phyloP scores from a whole-genome alignment of 2,888 invertebrate genomes.

The Ophion costatus region DNA sequence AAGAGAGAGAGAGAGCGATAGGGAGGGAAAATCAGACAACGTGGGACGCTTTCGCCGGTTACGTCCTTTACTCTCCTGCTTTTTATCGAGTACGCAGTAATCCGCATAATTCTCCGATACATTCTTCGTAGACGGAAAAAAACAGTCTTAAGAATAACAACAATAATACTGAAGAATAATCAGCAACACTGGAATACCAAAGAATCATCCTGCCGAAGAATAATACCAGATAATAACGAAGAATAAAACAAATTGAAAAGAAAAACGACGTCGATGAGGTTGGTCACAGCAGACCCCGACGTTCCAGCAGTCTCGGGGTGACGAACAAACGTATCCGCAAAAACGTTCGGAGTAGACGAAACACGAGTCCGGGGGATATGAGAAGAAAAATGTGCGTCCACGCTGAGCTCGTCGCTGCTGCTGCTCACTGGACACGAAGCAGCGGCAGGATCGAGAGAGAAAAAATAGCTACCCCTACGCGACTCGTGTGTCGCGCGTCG shows the following conservation, averaged over 20 bases:
- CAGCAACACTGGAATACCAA: not conserved
- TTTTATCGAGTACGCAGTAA: not conserved
- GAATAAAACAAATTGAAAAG: not conserved
- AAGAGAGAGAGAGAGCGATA: not conserved
- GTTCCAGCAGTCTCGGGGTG: not conserved
- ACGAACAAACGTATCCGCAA: not conserved
- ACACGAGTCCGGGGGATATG: too few species aligned
- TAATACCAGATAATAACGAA: too few species aligned
- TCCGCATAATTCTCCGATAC: not conserved
- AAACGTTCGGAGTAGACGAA: not conserved
- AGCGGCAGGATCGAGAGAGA: not conserved
- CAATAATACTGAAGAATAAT: not conserved
- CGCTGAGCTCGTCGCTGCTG: not conserved
- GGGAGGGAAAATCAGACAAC: constrained; percentile 26
- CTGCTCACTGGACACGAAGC: not conserved
- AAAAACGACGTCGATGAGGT: not conserved
- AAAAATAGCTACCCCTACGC: not conserved
- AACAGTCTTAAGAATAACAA: not conserved
- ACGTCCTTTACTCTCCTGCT: constrained; percentile 64
- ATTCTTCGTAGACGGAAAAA: not conserved
- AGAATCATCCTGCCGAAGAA: too few species aligned
- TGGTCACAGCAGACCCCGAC: not conserved
- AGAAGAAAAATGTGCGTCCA: not conserved
- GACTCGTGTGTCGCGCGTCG: not conserved
- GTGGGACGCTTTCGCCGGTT: constrained; percentile 77